Evolutionary conservation across 1,140 invertebrate genomes (phyloP), one percentile per base, ranked within the genome.

Genomic region (Bombus impatiens): DNA sequence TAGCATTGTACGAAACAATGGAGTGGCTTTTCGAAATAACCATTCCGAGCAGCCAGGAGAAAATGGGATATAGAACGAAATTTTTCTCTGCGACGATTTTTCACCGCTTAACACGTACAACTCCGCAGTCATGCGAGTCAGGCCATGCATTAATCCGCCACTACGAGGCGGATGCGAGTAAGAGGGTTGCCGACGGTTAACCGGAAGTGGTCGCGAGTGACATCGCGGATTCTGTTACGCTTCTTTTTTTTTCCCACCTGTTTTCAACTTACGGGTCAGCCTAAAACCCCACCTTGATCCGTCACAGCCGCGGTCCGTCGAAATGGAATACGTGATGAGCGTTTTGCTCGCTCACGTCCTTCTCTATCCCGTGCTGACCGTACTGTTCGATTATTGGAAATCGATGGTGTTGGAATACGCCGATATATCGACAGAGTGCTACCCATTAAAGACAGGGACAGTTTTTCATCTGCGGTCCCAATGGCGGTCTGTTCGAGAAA

Each of bases 321-420:
- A 92, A 91, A 93, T 92, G 86, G 87, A 93, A 93, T 92, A 89
- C 87, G 87, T 85, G 90, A 92, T 92, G 90, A 91, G 88, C 82
- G 82, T 91, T 90, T 85, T 32, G 78, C 76, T 82, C 78, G 79
- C 78, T 77, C 53, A 44, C 65, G 53, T 42, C 28, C 79, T 82
- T 35, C 32, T 71, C 78, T 53, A 81, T 57, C 59, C 62, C 65
- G 57, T 67, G 40, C 70, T 74, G 71, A 77, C 40, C 76, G 22
- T 18, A 40, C 22, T 18, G 76, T 28, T 44, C 86, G 88, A 85
- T 90, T 89, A 92, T 92, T 42, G 91, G 85, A 92, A 92, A 92
- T 91, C 89, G 80, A 92, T 92, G 59, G 28, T 62, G 59, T 62
- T 62, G 59, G 59, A 62, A 62, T 62, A 62, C 59, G 59, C 12